Evolutionary conservation across 1,140 invertebrate genomes (phyloP), one percentile per base, ranked within the genome.

Genomic region (Drosophila mayri): DNA sequence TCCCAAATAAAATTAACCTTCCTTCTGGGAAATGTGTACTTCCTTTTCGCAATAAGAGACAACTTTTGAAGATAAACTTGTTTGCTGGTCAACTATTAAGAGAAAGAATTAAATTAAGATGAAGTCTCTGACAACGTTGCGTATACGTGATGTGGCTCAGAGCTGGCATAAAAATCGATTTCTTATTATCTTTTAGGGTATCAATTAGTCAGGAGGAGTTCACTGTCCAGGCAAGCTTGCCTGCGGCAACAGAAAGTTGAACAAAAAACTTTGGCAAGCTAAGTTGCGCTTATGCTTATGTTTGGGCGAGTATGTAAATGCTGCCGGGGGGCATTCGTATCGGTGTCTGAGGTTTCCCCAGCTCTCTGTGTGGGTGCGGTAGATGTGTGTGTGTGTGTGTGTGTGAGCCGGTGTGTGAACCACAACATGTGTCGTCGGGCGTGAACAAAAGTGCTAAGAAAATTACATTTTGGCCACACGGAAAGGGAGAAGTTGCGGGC

Each of bases 371-470:
- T 60, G 37, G 37, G 22, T 58, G 18, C 44, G 20, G n/a, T 11
- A 35, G 18, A 44, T 35, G 12, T 11, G 41, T 30, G 43, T 16
- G 58, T 35, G 12, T 11, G 41, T 30, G 43, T 16, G 58, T 55
- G 59, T 68, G 67, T 57, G 32, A 72, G 63, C 68, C 38, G 50
- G 80, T 80, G 80, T 88, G 85, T 66, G 85, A 88, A 88, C 85
- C 85, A 90, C 85, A 88, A 88, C 85, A 88, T 88, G 85, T 88
- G 85, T 88, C 78, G 81, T 76, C 86, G 74, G 77, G 85, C 85
- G 85, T 88, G 85, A 90, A 90, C 86, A 90, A 88, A 87, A 88
- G 85, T 90, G 85, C 77, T 88, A 58, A 67, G 75, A 90, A 88
- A 88, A 88, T 88, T 83, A 88, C 85, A 88, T 88, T 88, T 81